Percentiles rank a stretch among this genome's conserved stretches.
Conservation (phyloP, 1,140 invertebrate species). For the Anoplophora glabripennis region DNA sequence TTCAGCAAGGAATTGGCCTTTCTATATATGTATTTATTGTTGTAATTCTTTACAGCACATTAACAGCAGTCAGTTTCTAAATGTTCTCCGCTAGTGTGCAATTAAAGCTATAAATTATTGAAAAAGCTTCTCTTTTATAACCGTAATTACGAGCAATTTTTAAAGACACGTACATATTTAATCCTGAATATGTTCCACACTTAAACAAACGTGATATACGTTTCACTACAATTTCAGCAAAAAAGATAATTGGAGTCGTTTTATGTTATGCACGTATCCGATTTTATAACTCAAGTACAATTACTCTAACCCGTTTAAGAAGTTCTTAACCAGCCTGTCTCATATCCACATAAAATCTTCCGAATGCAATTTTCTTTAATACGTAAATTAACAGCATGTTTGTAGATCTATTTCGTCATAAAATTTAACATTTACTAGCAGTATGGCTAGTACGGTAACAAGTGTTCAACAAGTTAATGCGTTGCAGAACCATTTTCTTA, state of each 20-base stretch:
- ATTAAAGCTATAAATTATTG: conserved; percentile 22
- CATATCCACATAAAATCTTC: too few species aligned
- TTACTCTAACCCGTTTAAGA: too few species aligned
- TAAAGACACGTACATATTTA: conserved; percentile 24
- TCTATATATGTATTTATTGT: too few species aligned
- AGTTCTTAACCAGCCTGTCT: too few species aligned
- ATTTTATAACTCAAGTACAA: too few species aligned
- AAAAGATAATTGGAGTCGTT: conserved; percentile 8
- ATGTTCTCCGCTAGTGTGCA: background rate
- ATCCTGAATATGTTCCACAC: conserved; percentile 14
- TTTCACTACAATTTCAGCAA: conserved; percentile 6
- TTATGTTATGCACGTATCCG: background rate
- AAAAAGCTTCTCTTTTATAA: conserved; percentile 23
- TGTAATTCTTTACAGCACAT: too few species aligned
- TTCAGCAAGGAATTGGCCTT: too few species aligned
- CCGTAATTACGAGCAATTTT: conserved; percentile 33
- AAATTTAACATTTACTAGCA: background rate
- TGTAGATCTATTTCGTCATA: background rate
- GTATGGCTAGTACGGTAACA: too few species aligned
- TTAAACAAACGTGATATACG: conserved; percentile 23
- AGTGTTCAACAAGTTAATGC: too few species aligned
- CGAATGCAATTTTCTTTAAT: too few species aligned
- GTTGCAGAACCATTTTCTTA: too few species aligned
- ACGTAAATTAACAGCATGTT: background rate
- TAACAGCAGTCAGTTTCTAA: background rate